Base-by-base conservation (phyloP, 1,140 invertebrate genomes). In the Panagrolaimus sp. region DNA sequence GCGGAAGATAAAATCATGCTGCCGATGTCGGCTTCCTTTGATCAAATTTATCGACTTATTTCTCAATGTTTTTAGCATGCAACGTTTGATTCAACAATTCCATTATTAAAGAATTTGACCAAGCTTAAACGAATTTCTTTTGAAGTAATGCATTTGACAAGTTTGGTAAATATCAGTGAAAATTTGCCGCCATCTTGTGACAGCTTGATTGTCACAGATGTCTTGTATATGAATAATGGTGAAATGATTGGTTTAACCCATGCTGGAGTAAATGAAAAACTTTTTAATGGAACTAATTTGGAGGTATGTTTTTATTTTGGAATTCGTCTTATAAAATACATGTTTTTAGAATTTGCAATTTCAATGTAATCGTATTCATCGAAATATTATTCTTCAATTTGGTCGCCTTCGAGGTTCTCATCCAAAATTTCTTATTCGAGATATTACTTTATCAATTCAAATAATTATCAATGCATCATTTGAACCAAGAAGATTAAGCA, bases 221-320 rank as follows among this genome's bases (percentile, higher is more conserved):
- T n/a, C 12, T 58, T 58, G 2, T 58, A n/a, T 28, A 58, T 58
- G 48, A n/a, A 52, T 14, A n/a, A n/a, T 58, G 52, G 28, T 12
- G 28, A 26, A 28, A 28, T 58, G 14, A 21, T 28, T 26, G 10
- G 12, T 24, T 58, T 28, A 26, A n/a, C 52, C 14, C 17, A 52
- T 7, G 26, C 28, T 14, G 21, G 21, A 24, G 5, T 24, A n/a
- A 10, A 26, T 17, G 52, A 58, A 26, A 58, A 58, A 8, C 4
- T 58, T 21, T 58, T 58, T 21, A 58, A 28, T 21, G 52, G 28
- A 5, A 10, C 15, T 12, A 21, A 21, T 8, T 58, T n/a, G 3
- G 21, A 21, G 52, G 52, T 58, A 58, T n/a, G 52, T n/a, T 58
- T 21, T 21, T 10, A 58, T 6, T 4, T n/a, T 21, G 28, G n/a